Conservation (phyloP, 2,113 vertebrate genomes). For the Nothoprocta perdicaria region DNA sequence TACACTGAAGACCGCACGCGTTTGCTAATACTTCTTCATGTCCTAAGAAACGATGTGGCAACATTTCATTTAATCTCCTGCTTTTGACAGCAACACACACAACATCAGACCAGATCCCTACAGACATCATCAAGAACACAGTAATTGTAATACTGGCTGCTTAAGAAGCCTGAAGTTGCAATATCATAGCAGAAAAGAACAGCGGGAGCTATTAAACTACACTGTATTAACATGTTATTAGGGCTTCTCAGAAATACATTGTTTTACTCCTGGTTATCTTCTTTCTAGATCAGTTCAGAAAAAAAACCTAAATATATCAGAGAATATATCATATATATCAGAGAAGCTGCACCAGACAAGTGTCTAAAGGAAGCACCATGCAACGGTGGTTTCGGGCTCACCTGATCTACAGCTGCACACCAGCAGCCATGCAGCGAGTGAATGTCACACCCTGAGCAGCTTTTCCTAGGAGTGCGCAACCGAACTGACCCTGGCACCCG, state of each 20-base stretch:
- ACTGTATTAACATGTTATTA: background rate
- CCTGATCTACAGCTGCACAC: fast-evolving
- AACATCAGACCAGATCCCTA: background rate
- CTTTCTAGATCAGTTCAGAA: background rate
- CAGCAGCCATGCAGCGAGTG: too few relatives aligned
- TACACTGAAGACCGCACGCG: fast-evolving
- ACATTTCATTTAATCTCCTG: background rate
- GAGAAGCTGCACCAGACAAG: fast-evolving
- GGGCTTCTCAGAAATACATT: fast-evolving
- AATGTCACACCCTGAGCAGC: fast-evolving
- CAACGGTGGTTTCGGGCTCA: fast-evolving
- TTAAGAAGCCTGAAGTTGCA: background rate
- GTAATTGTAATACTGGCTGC: fast-evolving
- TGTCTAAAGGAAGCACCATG: background rate
- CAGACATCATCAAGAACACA: background rate
- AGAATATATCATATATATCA: too few relatives aligned
- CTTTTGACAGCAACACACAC: background rate
- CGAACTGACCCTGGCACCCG: background rate
- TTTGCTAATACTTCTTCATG: fast-evolving
- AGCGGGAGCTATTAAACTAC: fast-evolving
- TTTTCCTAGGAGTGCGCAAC: background rate
- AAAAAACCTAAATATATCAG: background rate
- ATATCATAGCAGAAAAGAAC: background rate
- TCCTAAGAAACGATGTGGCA: background rate
- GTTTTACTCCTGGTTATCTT: background rate